phyloP scores from a whole-genome alignment of 1,140 invertebrate species.

The Wasmannia auropunctata region DNA sequence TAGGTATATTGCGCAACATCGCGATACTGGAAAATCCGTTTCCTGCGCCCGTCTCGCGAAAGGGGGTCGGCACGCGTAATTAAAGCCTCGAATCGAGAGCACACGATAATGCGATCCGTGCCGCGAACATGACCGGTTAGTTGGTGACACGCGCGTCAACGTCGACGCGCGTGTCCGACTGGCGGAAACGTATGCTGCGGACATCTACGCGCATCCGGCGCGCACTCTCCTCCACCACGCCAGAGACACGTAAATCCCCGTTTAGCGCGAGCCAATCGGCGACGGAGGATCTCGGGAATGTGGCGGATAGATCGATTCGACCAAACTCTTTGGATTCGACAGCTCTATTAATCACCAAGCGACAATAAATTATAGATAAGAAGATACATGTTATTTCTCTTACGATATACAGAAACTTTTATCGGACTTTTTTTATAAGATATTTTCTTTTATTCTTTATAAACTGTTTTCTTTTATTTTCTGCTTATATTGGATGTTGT shows the following conservation, averaged over 20 bases:
- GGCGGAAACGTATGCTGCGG: slow-evolving; percentile 35
- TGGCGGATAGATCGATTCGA: background rate
- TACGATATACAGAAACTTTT: background rate
- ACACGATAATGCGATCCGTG: slow-evolving; percentile 5
- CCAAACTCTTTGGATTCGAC: too few relatives aligned
- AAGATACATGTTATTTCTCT: background rate
- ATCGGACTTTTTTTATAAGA: background rate
- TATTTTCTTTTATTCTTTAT: background rate
- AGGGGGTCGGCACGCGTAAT: slow-evolving; percentile 4
- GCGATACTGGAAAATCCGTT: slow-evolving; percentile 8
- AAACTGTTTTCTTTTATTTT: too few relatives aligned
- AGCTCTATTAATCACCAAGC: background rate
- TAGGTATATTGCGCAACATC: slow-evolving; percentile 14
- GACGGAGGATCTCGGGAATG: background rate
- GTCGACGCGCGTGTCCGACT: slow-evolving; percentile 36
- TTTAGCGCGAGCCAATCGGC: slow-evolving; percentile 20
- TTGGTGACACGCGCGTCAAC: slow-evolving; percentile 23
- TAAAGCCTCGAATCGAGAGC: slow-evolving; percentile 17
- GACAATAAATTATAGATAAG: background rate
- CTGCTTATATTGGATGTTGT: too few relatives aligned
- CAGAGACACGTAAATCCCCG: background rate
- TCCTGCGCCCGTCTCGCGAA: slow-evolving; percentile 4
- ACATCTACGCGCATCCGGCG: slow-evolving; percentile 45
- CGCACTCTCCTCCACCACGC: slow-evolving; percentile 1
- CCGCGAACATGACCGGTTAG: background rate